phyloP scores from a whole-genome alignment of 2,888 invertebrate genomes.

The Uropetala carovei region DNA sequence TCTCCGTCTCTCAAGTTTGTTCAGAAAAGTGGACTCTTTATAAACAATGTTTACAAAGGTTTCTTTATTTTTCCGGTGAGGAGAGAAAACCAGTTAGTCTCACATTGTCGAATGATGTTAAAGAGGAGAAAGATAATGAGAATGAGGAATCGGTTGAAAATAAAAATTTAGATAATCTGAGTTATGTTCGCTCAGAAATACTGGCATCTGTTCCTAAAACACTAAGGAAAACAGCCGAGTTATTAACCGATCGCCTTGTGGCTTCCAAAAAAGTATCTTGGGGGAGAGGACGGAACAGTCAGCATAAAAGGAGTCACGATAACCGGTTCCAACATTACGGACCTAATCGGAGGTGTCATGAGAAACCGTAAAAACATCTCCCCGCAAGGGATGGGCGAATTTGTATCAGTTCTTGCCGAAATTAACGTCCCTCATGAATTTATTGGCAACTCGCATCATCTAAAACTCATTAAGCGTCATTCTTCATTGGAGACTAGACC shows the following conservation, averaged over 20 bases:
- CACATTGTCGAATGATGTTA: not conserved
- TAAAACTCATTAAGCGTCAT: too few species aligned
- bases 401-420: too few species aligned
- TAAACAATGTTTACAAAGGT: conserved; percentile 2
- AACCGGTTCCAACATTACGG: too few species aligned
- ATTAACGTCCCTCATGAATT: too few species aligned
- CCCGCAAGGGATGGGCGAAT: too few species aligned
- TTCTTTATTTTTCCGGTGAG: not conserved
- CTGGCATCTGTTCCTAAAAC: not conserved
- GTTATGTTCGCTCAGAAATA: not conserved
- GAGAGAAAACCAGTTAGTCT: conserved; percentile 10
- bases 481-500: not conserved
- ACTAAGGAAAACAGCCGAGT: not conserved
- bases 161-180: too few species aligned
- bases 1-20: too few species aligned
- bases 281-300: too few species aligned
- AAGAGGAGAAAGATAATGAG: not conserved
- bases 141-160: not conserved
- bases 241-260: not conserved
- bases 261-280: too few species aligned
- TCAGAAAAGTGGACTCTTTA: not conserved
- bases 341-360: too few species aligned
- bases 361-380: too few species aligned
- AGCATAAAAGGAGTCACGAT: not conserved
- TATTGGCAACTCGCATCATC: too few species aligned